phyloP scores from a whole-genome alignment of 2,113 vertebrate species.

The mouse (Mus musculus) region DNA sequence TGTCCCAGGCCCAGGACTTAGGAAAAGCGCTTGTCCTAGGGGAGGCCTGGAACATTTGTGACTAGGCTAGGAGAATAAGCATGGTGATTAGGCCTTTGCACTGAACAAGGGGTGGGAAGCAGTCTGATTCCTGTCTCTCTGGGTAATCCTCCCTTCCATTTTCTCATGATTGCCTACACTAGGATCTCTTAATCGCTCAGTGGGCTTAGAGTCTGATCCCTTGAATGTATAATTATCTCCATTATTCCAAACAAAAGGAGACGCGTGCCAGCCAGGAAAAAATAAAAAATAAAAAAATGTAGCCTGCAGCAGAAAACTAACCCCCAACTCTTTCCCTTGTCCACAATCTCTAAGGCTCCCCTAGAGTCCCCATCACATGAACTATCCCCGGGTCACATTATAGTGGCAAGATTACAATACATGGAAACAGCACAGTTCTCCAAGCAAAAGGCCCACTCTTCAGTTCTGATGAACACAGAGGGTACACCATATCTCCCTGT shows the following conservation, averaged over 20 bases:
- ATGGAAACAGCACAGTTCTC: not conserved
- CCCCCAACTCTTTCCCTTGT: not conserved
- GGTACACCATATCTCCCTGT: too few species aligned
- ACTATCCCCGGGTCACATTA: not conserved
- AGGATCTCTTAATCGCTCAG: slow-evolving; percentile 79
- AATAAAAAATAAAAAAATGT: slow-evolving; percentile 88
- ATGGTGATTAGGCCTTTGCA: slow-evolving; percentile 43
- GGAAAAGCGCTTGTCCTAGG: slow-evolving; percentile 67
- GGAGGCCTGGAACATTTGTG: slow-evolving; percentile 65
- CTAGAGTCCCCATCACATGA: not conserved
- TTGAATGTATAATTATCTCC: slow-evolving; percentile 89
- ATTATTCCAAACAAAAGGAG: slow-evolving; percentile 87
- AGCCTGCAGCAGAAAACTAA: slow-evolving; percentile 83
- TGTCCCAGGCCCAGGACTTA: slow-evolving; percentile 77
- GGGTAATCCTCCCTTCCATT: slow-evolving; percentile 79
- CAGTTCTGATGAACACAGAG: not conserved
- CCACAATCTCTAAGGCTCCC: not conserved
- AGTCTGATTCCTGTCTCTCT: slow-evolving; percentile 67
- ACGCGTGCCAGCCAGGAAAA: slow-evolving; percentile 87
- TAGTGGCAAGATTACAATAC: not conserved
- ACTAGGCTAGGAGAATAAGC: slow-evolving; percentile 59
- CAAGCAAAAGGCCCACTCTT: rapidly evolving
- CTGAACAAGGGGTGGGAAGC: slow-evolving; percentile 53
- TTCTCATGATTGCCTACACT: slow-evolving; percentile 78
- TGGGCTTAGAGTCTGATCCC: slow-evolving; percentile 83